phyloP scores from a whole-genome alignment of 2,113 vertebrate genomes.

The Notarius quadriscutis region DNA sequence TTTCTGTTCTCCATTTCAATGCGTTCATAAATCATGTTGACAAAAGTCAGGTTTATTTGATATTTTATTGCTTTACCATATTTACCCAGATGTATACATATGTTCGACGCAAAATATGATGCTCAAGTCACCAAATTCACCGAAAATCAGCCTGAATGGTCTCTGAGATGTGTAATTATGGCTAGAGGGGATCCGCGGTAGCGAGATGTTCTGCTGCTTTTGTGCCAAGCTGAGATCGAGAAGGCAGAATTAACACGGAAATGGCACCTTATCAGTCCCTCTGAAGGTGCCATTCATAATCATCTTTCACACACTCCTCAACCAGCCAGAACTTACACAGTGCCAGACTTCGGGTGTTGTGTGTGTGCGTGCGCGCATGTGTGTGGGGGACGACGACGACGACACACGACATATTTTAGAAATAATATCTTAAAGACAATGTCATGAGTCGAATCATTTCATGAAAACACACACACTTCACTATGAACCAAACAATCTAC shows the following conservation, averaged over 20 bases:
- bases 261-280: constrained; percentile 47
- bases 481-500: background rate
- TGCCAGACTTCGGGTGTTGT: constrained; percentile 29
- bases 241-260: constrained; percentile 47
- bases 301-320: constrained; percentile 40
- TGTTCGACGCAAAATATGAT: background rate
- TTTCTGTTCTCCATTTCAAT: constrained; percentile 31
- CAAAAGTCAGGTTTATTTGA: constrained; percentile 34
- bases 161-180: constrained; percentile 31
- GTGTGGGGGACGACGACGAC: background rate
- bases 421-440: background rate
- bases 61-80: constrained; percentile 30
- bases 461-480: background rate
- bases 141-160: constrained; percentile 15
- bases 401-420: background rate
- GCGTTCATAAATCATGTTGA: constrained; percentile 45
- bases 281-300: constrained; percentile 48
- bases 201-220: constrained; percentile 34
- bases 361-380: background rate
- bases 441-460: background rate
- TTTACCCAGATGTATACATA: constrained; percentile 22
- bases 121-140: background rate
- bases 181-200: constrained; percentile 28
- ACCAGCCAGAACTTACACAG: constrained; percentile 43
- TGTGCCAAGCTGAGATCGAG: constrained; percentile 44